Base-by-base conservation (phyloP, 2,888 invertebrate species). In the Dryocosmus kuriphilus region DNA sequence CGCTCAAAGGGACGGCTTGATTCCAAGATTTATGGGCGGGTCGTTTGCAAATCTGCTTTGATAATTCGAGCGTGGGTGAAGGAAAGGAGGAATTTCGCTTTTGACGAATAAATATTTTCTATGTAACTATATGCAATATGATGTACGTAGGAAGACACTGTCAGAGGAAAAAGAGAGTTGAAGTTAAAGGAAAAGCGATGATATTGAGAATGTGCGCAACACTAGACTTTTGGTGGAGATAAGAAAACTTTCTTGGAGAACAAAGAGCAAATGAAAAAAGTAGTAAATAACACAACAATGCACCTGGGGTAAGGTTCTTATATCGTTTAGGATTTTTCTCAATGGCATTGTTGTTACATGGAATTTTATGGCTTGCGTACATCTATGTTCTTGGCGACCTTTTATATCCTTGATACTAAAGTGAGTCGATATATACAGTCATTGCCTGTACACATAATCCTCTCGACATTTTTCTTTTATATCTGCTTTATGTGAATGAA, bases 331-430 rank as follows among this genome's bases (percentile, higher is more conserved):
- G 71, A 51, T 71, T 71, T 71, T 71, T 27, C 51, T 51, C 46
- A 46, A 71, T 71, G 30, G 67, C 46, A 71, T 71, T 71, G 46
- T 71, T 71, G 71, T 71, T 71, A 51, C 51, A 71, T 11, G 51
- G 51, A 51, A 71, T 71, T 71, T 71, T 51, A 71, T 71, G 71
- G 71, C 51, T 71, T 27, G 27, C 71, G 51, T 51, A 32, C 51
- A 51, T 71, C 71, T 71, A 71, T 71, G 71, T 71, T 51, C 71
- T 71, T 71, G 71, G 71, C 51, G 71, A 71, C 71, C n/a, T 71
- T 71, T 71, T 71, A 71, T 71, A 71, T 71, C 51, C n/a, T n/a
- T 51, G 71, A 46, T 71, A 67, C 46, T 67, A 71, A 71, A 71
- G 30, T 71, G 71, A 71, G 24, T 46, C 30, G 51, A 71, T 71